Percentiles rank a stretch among this genome's conserved stretches.
These are phyloP conservation scores for Limnephilus auricula DNA, from an alignment of 2,888 invertebrate genomes.

Conservation along the genomic window DNA sequence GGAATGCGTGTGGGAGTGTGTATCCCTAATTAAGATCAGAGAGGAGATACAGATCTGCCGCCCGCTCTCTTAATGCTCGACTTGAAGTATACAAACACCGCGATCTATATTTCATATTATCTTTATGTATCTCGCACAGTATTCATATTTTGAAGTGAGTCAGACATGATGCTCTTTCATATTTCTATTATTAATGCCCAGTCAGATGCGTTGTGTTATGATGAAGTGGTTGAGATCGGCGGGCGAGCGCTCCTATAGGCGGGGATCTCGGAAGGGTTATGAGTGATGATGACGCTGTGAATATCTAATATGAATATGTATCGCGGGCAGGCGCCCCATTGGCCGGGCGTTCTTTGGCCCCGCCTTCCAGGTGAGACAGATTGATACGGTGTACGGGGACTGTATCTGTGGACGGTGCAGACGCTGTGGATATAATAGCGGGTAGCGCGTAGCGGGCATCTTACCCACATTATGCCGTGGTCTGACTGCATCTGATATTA, in stretches of 20 bases:
- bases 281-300: constrained; percentile 78
- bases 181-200: constrained; percentile 64
- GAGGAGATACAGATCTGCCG: constrained; percentile 10
- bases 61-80: constrained; percentile 24
- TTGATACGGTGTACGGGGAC: constrained; percentile 49
- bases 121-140: no score
- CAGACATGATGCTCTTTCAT: constrained; percentile 39
- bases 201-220: constrained; percentile 59
- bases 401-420: background rate
- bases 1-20: constrained; percentile 53
- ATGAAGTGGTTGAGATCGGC: constrained; percentile 50
- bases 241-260: constrained; percentile 32
- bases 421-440: background rate
- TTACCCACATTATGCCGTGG: background rate
- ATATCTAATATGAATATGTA: constrained; percentile 79
- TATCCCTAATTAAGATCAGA: constrained; percentile 49
- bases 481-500: constrained; percentile 58
- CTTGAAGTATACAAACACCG: no score
- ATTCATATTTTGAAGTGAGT: no score
- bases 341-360: constrained; percentile 74
- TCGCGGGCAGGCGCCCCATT: constrained; percentile 75
- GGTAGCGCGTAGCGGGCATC: constrained; percentile 14
- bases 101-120: no score
- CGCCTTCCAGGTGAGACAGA: constrained; percentile 62
- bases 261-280: constrained; percentile 72